These are phyloP conservation scores for Drosophila melanosoma DNA, from an alignment of 2,888 invertebrate species.

Conservation along the genomic window DNA sequence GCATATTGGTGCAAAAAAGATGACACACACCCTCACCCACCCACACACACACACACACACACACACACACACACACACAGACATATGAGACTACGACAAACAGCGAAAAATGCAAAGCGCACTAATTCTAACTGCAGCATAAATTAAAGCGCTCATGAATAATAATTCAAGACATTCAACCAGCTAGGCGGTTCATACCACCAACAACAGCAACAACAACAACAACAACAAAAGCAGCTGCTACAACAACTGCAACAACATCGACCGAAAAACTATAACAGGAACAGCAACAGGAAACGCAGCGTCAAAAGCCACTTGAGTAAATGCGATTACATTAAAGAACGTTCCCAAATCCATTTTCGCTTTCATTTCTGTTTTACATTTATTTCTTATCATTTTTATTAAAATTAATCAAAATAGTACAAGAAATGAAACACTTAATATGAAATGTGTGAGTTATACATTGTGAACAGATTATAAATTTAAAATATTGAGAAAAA, in stretches of 20 bases:
- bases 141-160: conserved; percentile 78
- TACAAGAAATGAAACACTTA: background rate
- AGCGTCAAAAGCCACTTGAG: conserved; percentile 69
- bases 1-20: conserved; percentile 24
- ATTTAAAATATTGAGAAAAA: background rate
- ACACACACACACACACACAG: conserved; percentile 6
- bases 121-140: conserved; percentile 79
- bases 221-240: conserved; percentile 1
- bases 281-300: conserved; percentile 43
- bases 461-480: background rate
- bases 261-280: conserved; percentile 21
- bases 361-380: conserved; percentile 10
- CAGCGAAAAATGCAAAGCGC: conserved; percentile 72
- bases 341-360: conserved; percentile 30
- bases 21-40: background rate
- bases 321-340: conserved; percentile 46
- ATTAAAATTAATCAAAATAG: too few relatives aligned
- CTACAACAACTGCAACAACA: conserved; percentile 21
- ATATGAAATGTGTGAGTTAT: background rate
- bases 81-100: conserved; percentile 24
- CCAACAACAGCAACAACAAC: conserved; percentile 22
- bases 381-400: background rate
- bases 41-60: conserved; percentile 6
- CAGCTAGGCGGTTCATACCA: conserved; percentile 19
- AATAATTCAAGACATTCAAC: conserved; percentile 75